Conservation (phyloP, 1,140 invertebrate genomes). For the Zaprionus capensis region DNA sequence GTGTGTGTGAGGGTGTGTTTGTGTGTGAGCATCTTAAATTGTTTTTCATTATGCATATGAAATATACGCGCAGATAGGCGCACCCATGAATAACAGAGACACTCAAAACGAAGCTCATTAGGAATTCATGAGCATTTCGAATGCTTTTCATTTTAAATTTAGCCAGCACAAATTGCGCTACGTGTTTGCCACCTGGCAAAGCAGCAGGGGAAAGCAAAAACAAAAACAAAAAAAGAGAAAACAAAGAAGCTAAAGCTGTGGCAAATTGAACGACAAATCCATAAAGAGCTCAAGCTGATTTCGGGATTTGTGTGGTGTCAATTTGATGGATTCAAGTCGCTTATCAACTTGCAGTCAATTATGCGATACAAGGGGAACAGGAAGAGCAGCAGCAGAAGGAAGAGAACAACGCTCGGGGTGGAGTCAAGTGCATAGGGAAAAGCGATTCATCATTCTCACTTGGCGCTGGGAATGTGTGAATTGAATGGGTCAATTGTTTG, state of each 20-base stretch:
- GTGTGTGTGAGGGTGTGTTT: slow-evolving; percentile 27
- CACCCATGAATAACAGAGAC: slow-evolving; percentile 9
- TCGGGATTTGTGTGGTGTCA: slow-evolving; percentile 10
- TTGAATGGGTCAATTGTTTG: slow-evolving; percentile 54
- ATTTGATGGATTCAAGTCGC: slow-evolving; percentile 23
- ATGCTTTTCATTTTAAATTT: slow-evolving; percentile 39
- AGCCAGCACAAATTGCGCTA: slow-evolving; percentile 1
- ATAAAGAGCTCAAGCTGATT: slow-evolving; percentile 20
- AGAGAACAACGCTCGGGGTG: background rate
- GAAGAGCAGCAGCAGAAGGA: background rate
- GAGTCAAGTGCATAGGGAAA: slow-evolving; percentile 13
- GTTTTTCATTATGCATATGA: slow-evolving; percentile 72
- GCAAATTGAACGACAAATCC: slow-evolving; percentile 13
- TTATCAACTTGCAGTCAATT: slow-evolving; percentile 19
- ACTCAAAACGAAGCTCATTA: slow-evolving; percentile 28
- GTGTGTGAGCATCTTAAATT: slow-evolving; percentile 21
- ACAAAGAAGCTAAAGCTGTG: background rate
- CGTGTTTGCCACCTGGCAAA: slow-evolving; percentile 11
- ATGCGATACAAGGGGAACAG: background rate
- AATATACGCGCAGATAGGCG: slow-evolving; percentile 30
- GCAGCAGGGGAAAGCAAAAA: background rate
- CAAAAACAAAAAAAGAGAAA: background rate
- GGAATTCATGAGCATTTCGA: slow-evolving; percentile 52
- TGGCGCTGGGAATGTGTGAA: slow-evolving; percentile 26
- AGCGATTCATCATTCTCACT: slow-evolving; percentile 70